These are phyloP conservation scores for Hyperoodon ampullatus DNA, from an alignment of 2,113 vertebrate species.

Conservation along the genomic window DNA sequence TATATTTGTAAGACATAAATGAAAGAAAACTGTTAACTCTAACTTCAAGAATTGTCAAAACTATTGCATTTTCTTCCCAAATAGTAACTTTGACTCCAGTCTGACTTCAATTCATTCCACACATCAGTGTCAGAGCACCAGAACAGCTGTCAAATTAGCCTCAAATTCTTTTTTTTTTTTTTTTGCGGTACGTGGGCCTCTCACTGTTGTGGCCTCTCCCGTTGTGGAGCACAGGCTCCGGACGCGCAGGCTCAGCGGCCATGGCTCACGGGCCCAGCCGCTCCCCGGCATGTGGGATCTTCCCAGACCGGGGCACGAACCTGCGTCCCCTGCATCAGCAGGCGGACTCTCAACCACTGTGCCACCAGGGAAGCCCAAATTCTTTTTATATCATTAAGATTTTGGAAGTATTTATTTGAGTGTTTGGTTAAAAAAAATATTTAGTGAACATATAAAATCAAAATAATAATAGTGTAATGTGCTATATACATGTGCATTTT, in stretches of 20 bases:
- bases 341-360: too few species aligned
- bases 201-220: too few species aligned
- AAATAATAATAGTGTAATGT: background rate
- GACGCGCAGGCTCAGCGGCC: too few species aligned
- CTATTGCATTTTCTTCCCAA: background rate
- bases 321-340: too few species aligned
- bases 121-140: background rate
- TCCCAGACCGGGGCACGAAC: too few species aligned
- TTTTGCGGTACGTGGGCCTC: too few species aligned
- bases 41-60: background rate
- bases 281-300: too few species aligned
- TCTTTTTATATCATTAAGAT: background rate
- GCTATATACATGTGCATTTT: background rate
- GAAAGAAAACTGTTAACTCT: background rate
- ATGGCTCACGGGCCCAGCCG: too few species aligned
- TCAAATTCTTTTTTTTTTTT: background rate
- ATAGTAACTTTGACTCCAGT: background rate
- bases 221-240: too few species aligned
- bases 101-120: background rate
- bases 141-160: background rate
- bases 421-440: background rate
- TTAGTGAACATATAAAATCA: background rate
- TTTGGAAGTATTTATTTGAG: background rate
- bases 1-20: background rate
- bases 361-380: background rate